Base-by-base conservation (phyloP, 2,888 invertebrate species). In the Microctonus aethiopoides region DNA sequence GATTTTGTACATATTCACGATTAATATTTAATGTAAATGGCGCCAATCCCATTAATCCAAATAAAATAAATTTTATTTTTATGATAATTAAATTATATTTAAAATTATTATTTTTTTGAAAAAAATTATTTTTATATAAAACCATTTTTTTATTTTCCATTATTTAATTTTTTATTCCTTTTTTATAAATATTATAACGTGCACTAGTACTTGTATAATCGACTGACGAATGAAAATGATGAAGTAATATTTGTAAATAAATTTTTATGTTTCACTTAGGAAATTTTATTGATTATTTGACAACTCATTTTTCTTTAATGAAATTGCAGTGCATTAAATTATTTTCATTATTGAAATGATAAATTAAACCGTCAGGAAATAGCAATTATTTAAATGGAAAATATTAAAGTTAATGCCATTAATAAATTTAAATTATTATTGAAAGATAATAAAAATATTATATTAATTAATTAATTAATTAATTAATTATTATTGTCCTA, bases 11-110 rank as follows among this genome's bases (percentile, higher is more conserved):
- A 20, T 65, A 41, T 5, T 4, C 11, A 22, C 22, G 22, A 13
- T 24, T 11, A 24, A 11, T 54, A 4, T 13, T 24, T 24, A 54
- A 24, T 2, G 24, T 29, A n/a, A 70, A 22, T 10, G 72, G 72
- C 11, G 70, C 70, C 5, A 73, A 60, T 16, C 70, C 72, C 1
- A 73, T n/a, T 10, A 68, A 2, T 29, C 68, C 70, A 63, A 66
- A 73, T 1, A 59, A 11, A 6, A 22, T 0, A 5, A 71, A 20
- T 36, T 36, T 59, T 24, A 52, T 5, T 65, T 34, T 61, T 1
- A 26, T 36, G 7, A 26, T 60, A 5, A 65, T 26, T 16, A 62
- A 65, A 10, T 68, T 57, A 16, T 62, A 5, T 22, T 71, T 26
- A 24, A 9, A 11, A 13, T 4, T 1, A 5, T 46, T 29, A 11